Evolutionary conservation across 2,888 invertebrate species (phyloP).

Genomic region (Campoletis raptor): DNA sequence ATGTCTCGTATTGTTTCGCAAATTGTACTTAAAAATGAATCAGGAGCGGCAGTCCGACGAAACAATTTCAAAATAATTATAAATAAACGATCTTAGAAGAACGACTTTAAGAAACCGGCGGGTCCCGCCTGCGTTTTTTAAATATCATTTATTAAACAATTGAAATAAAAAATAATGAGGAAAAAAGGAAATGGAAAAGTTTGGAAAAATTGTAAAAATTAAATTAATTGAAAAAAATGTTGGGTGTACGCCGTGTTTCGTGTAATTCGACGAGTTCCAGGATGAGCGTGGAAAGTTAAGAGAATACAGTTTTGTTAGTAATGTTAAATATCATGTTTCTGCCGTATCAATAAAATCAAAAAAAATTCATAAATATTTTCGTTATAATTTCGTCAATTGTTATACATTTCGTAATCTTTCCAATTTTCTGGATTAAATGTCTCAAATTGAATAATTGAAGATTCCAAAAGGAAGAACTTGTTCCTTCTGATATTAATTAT

Average conservation of each 20-base stretch:
- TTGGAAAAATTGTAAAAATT: background rate
- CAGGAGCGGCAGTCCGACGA: conserved; percentile 80
- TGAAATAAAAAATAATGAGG: background rate
- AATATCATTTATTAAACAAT: conserved; percentile 30
- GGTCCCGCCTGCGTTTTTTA: conserved; percentile 90
- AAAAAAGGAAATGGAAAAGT: background rate
- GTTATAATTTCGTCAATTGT: background rate
- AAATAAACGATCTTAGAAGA: conserved; percentile 90
- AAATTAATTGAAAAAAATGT: background rate
- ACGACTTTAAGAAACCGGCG: conserved; percentile 97
- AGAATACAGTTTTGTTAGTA: conserved; percentile 65
- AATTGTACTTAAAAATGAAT: conserved; percentile 83
- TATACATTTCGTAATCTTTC: background rate
- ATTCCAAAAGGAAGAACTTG: background rate
- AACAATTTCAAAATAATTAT: conserved; percentile 62
- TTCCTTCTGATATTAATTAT: background rate
- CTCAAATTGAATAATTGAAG: background rate
- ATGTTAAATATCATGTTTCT: conserved; percentile 15
- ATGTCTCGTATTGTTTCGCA: conserved; percentile 44
- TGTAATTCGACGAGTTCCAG: conserved; percentile 69
- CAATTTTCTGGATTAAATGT: background rate
- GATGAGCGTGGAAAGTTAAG: conserved; percentile 74
- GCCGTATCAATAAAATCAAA: background rate
- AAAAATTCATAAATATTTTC: conserved; percentile 14
- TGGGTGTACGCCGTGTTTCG: conserved; percentile 10